Conservation (phyloP, 2,797 vertebrate species). For the Pithecia hirsuta region DNA sequence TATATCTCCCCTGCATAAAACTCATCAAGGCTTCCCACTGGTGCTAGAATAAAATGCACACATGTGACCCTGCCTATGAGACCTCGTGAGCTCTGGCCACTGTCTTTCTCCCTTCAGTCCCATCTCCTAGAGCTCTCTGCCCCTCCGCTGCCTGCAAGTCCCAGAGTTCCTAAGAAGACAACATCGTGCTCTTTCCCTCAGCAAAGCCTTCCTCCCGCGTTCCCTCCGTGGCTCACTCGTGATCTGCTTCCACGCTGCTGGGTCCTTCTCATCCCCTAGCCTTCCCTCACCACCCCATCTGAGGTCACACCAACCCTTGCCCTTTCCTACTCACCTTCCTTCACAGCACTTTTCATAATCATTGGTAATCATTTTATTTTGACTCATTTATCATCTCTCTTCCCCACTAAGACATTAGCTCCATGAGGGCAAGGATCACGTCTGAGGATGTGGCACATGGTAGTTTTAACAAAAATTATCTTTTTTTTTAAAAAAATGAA, state of each 20-base stretch:
- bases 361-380: background rate
- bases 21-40: background rate
- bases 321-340: background rate
- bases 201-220: accelerated
- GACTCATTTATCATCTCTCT: background rate
- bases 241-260: accelerated
- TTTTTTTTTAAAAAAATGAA: background rate
- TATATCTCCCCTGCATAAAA: background rate
- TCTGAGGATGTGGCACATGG: accelerated
- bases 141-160: background rate
- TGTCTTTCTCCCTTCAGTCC: accelerated
- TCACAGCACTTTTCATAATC: background rate
- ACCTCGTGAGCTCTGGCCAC: accelerated
- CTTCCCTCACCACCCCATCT: accelerated
- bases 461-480: background rate
- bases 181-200: too few species aligned
- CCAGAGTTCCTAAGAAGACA: background rate
- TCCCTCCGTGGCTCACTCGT: too few species aligned
- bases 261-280: accelerated
- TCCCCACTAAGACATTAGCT: background rate
- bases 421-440: accelerated
- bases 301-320: accelerated
- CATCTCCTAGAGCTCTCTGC: background rate
- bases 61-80: accelerated
- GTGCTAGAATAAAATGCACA: accelerated